Evolutionary conservation across 2,113 vertebrate genomes (phyloP).

Genomic region (Proteles cristata): DNA sequence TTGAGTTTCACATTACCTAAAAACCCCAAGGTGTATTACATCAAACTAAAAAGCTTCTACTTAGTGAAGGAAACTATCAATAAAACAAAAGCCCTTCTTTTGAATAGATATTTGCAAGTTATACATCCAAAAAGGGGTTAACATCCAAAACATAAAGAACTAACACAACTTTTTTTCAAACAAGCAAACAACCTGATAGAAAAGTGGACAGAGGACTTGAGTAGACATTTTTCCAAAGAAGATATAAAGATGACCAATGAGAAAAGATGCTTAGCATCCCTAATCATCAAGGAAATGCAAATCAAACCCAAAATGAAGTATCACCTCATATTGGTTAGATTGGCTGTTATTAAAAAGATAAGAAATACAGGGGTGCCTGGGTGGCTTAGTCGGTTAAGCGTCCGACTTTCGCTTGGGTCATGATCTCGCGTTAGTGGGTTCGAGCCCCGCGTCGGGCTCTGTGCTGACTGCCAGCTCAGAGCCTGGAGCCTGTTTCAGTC

Average conservation of each 20-base stretch:
- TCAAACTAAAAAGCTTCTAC: background rate
- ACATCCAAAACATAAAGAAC: background rate
- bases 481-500: no score
- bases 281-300: background rate
- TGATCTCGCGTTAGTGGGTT: no score
- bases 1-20: background rate
- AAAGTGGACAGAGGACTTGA: background rate
- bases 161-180: background rate
- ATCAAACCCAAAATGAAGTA: background rate
- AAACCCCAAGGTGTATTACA: background rate
- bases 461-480: no score
- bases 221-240: background rate
- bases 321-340: background rate
- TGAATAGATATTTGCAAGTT: background rate
- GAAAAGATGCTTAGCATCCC: background rate
- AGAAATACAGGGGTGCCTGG: background rate
- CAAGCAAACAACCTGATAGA: background rate
- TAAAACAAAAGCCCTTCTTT: background rate
- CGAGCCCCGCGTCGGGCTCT: no score
- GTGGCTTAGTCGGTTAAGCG: no score
- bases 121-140: background rate
- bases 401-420: no score
- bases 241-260: background rate
- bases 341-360: background rate
- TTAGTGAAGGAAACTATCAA: background rate